phyloP scores from a whole-genome alignment of 2,888 invertebrate species.

The Pyrocoelia pectoralis region DNA sequence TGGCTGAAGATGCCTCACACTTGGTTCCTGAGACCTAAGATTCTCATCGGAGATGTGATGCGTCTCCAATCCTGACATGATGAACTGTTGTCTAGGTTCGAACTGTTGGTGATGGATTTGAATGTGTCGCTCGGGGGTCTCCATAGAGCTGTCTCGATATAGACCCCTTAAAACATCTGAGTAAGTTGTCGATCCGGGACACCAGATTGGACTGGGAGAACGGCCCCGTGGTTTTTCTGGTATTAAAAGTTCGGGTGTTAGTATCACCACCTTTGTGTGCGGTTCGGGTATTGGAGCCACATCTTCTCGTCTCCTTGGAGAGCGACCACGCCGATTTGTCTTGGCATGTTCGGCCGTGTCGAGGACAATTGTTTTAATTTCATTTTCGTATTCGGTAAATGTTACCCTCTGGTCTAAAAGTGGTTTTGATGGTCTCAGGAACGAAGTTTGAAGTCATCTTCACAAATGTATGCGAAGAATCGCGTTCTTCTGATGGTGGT shows the following conservation, averaged over 20 bases:
- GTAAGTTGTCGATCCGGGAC: conserved; percentile 77
- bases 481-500: conserved; percentile 38
- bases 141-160: conserved; percentile 13
- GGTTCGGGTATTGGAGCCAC: conserved; percentile 39
- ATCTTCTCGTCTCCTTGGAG: conserved; percentile 60
- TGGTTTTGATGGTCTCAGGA: conserved; percentile 44
- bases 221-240: conserved; percentile 59
- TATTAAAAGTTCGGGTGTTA: conserved; percentile 36
- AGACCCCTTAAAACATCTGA: conserved; percentile 79
- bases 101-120: conserved; percentile 46
- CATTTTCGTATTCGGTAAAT: conserved; percentile 17
- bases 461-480: conserved; percentile 25
- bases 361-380: conserved; percentile 25
- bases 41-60: conserved; percentile 67
- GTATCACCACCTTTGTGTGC: conserved; percentile 10
- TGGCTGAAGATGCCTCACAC: conserved; percentile 63
- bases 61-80: conserved; percentile 62
- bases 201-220: conserved; percentile 77
- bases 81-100: conserved; percentile 59
- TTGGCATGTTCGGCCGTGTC: conserved; percentile 50
- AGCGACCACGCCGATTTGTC: conserved; percentile 62
- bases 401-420: conserved; percentile 24
- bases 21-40: conserved; percentile 71
- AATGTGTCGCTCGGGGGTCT: conserved; percentile 24
- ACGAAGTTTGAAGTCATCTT: conserved; percentile 37